Evolutionary conservation across 2,113 vertebrate genomes (phyloP), one percentile per base, ranked within the genome.

Genomic region (Daphoenositta chrysoptera): DNA sequence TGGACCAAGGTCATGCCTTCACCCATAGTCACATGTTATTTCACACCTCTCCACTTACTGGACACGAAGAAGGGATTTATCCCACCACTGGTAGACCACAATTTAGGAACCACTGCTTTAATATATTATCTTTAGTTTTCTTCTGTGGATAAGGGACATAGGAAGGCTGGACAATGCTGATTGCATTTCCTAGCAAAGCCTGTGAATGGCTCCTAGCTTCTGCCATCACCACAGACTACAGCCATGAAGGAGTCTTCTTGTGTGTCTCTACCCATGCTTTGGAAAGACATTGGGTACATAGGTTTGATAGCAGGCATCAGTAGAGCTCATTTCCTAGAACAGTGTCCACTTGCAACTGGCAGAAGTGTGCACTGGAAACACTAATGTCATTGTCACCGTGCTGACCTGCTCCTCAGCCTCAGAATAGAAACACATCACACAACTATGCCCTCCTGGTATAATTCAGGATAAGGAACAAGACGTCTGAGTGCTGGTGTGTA

Each of bases 401-500:
- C 70, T 60, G 78, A 75, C 22, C 47, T 78, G 64, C 26, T 81
- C 56, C 64, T 71, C 69, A 44, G 39, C 51, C 44, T 66, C 16
- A 44, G 30, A 47, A 24, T 42, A 13, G 8, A 16, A 28, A 11
- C 75, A 75, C 14, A 31, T 21, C 50, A 17, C 42, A n/a, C 47
- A 75, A 0, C 40, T 76, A 0, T 44, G 35, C 47, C 44, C 33
- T 78, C 19, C 33, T 1, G 0, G 20, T 35, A 4, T n/a, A 70
- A 78, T 20, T 53, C 47, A 53, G 66, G 22, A 19, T 39, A 56
- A 63, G 11, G 47, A 84, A 44, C 16, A 58, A 53, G 64, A 39
- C 35, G 44, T 23, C 31, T 1, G 9, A 23, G 27, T 51, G 23
- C 31, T 75, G 18, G 0, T 1, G 2, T 45, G 33, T 64, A 33